Conservation (phyloP, 2,797 vertebrate genomes). For the Leuciscus waleckii region DNA sequence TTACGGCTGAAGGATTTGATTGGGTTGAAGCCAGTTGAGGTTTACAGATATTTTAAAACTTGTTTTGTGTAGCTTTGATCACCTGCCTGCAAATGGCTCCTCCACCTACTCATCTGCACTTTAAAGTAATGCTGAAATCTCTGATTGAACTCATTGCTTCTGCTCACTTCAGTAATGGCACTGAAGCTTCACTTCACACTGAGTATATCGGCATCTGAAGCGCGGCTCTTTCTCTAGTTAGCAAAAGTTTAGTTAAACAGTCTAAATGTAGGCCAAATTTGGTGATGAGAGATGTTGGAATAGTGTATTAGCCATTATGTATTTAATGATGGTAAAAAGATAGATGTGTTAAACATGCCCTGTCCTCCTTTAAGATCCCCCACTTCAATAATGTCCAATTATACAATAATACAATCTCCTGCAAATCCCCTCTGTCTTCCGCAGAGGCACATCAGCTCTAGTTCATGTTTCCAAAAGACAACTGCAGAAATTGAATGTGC, state of each 20-base stretch:
- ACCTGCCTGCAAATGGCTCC: slow-evolving; percentile 38
- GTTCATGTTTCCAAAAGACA: slow-evolving; percentile 12
- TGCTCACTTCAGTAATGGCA: slow-evolving; percentile 10
- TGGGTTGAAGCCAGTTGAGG: slow-evolving; percentile 4
- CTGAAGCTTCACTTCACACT: slow-evolving; percentile 21
- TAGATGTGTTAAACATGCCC: slow-evolving; percentile 12
- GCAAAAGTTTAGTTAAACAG: slow-evolving; percentile 7
- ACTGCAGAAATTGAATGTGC: slow-evolving; percentile 25
- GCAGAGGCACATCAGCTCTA: slow-evolving; percentile 13
- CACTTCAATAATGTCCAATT: slow-evolving; percentile 27
- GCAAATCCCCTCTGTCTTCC: slow-evolving; percentile 8
- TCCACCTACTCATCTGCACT: slow-evolving; percentile 31
- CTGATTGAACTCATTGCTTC: slow-evolving; percentile 19
- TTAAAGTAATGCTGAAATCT: slow-evolving; percentile 31
- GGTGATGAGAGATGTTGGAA: not conserved
- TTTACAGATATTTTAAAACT: slow-evolving; percentile 35
- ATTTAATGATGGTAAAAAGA: slow-evolving; percentile 14
- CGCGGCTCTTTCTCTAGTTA: not conserved
- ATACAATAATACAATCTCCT: slow-evolving; percentile 9
- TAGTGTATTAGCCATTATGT: not conserved
- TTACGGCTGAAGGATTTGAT: slow-evolving; percentile 5
- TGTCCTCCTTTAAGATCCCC: slow-evolving; percentile 8
- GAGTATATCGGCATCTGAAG: not conserved
- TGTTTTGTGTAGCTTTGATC: slow-evolving; percentile 35
- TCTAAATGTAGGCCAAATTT: not conserved